A percentile compares a stretch with the other conserved stretches of the same genome.
phyloP scores from a whole-genome alignment of 2,888 invertebrate genomes.

The Aelia acuminata region DNA sequence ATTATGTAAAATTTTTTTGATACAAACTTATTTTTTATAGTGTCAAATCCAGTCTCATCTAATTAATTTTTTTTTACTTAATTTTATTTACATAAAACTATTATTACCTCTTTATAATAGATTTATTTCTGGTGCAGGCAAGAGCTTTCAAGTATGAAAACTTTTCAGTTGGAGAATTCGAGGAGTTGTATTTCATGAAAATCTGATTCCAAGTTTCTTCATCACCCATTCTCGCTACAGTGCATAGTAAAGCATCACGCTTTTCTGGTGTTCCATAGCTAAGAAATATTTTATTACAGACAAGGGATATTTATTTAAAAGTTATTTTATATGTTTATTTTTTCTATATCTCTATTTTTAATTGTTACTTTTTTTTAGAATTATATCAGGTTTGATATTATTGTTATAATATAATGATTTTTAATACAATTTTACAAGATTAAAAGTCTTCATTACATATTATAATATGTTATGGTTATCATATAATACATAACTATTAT shows the following conservation, averaged over 20 bases:
- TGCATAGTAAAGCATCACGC: conserved; percentile 47
- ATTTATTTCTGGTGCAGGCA: conserved; percentile 34
- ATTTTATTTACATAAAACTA: neutral
- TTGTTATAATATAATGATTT: no score
- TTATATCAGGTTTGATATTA: no score
- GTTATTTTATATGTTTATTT: neutral
- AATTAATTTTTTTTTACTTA: neutral
- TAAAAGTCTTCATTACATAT: no score
- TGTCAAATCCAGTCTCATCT: neutral
- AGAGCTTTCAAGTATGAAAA: conserved; percentile 48
- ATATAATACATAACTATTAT: no score
- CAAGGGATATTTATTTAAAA: neutral
- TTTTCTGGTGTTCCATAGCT: conserved; percentile 51
- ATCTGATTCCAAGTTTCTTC: conserved; percentile 38
- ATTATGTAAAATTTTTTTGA: no score
- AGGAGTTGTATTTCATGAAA: neutral
- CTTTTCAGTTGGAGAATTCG: conserved; percentile 44
- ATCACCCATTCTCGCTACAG: neutral
- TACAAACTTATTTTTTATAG: no score
- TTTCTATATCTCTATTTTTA: no score
- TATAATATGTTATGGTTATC: no score
- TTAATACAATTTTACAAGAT: no score
- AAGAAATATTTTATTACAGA: neutral
- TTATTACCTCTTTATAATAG: neutral
- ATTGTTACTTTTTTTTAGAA: no score